Evolutionary conservation across 2,888 invertebrate genomes (phyloP), one percentile per base, ranked within the genome.

Genomic region (Quadroppia sp.): DNA sequence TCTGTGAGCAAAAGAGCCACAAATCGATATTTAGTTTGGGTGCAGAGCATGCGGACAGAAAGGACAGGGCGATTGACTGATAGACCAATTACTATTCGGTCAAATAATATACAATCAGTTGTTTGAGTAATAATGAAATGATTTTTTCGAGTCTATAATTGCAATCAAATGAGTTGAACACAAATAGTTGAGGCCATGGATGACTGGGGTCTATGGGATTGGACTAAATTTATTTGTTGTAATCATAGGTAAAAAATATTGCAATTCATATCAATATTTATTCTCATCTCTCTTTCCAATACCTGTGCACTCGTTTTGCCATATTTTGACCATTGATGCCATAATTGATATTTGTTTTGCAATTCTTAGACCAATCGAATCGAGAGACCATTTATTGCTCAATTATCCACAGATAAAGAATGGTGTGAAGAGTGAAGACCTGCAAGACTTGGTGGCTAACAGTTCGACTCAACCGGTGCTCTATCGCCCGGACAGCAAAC

Each of bases 211-310:
- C 64, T 72, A 36, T 73, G 73, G 73, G 73, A 73, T 25, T 73
- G 73, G 73, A 73, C 73, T 36, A 73, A 73, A 32, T 73, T 73
- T 50, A 73, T 73, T 73, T 73, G 73, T 28, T 73, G 73, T 53
- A 73, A 69, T 70, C 69, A 69, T 13, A 67, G 73, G 73, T 73
- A 56, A 6, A 23, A 6, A 15, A 40, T 25, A 40, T 40, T 67
- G 20, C 40, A 40, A 20, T n/a, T 67, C 2, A 2, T 2, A 40
- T 42, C 45, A 45, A 45, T 45, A 25, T 69, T 69, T 23, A 9
- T 28, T 20, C n/a, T 23, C 32, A 1, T 30, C 15, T 17, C 56
- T 30, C 56, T 56, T 56, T 2, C 45, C 15, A 2, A 28, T 15
- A 28, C 11, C 6, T 28, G 28, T 56, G 32, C 15, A 36, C 20